Base-by-base conservation (phyloP, 1,140 invertebrate species). In the Dreissena polymorpha region DNA sequence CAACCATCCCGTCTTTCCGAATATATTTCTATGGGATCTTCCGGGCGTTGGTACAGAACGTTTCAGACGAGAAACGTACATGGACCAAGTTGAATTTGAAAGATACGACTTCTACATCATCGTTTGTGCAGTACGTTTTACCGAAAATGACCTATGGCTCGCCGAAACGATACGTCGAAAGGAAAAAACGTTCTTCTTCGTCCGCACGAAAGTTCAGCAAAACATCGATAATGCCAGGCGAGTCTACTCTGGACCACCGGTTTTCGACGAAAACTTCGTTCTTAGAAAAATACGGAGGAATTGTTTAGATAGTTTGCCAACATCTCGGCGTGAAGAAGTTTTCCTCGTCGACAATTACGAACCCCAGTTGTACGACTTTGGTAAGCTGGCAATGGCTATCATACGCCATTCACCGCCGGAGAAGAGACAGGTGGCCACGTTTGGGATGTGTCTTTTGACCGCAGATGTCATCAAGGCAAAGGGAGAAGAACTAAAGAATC, bases 21-120 rank as follows among this genome's bases (percentile, higher is more conserved):
- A n/a, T 13, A 51, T 72, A 10, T 14, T 51, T 14, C n/a, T 72
- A 21, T 72, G 69, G 69, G 69, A 72, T 21, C 25, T 72, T 14
- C 69, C 69, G n/a, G 69, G 69, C 12, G 69, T 72, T 21, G 69
- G 69, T 12, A 72, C 39, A 39, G 39, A 39, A 39, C 39, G 39
- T 14, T 72, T 72, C 23, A 14, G 39, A n/a, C 2, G 14, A 51
- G 16, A 72, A 18, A 72, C 12, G 25, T 72, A 53, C 23, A 16
- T 39, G 21, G 10, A 72, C n/a, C 16, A 53, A 5, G 18, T 16
- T 21, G 21, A 72, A 18, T 72, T 72, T 72, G 13, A 53, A 14
- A 10, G 13, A 10, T 72, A 72, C 21, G 70, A 72, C 23, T 7
- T 72, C 12, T 72, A n/a, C 16, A 51, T 72, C 23, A 72, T 72